Evolutionary conservation across 1,140 invertebrate genomes (phyloP), one percentile per base, ranked within the genome.

Genomic region (Drosophila azteca): DNA sequence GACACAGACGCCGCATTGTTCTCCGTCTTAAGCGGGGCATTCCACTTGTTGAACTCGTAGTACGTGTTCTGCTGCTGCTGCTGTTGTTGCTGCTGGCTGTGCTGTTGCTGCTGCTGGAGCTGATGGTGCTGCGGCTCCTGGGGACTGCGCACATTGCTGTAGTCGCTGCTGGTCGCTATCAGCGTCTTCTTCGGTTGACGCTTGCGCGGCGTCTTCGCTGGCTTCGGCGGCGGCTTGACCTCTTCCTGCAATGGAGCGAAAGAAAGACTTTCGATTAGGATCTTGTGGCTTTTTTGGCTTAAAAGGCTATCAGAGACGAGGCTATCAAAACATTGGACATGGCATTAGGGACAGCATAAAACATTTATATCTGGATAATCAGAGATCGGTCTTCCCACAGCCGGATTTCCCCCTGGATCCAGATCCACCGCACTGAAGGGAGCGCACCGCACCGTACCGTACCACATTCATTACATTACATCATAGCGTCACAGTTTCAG

Each of bases 401-500:
- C 6, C 6, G 29, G 31, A 11, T 35, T 9, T 35, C 31, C 9
- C 11, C 31, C 9, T 3, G 31, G 9, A 35, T 35, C 3, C 31
- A 35, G 31, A 35, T 35, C 9, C 31, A 35, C 29, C 29, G 29
- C 29, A 31, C 31, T 35, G 31, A 35, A 9, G 29, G 6, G 29
- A 8, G 29, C 29, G 29, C 7, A 29, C 6, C 29, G 29, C 8
- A 31, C 7, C 7, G 29, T 31, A 31, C 7, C 46, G 52, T 58
- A 54, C 48, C 53, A 79, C 20, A 49, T 50, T 60, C 77, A 70
- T 59, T 77, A 67, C 52, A 77, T 80, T 76, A 76, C 61, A 87
- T 79, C 82, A 85, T 82, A 72, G 84, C 88, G 88, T 90, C 88
- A 90, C 88, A 90, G 88, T 81, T 90, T 90, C 88, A 90, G 90